Base-by-base conservation (phyloP, 2,888 invertebrate genomes). In the Monochamus alternatus region DNA sequence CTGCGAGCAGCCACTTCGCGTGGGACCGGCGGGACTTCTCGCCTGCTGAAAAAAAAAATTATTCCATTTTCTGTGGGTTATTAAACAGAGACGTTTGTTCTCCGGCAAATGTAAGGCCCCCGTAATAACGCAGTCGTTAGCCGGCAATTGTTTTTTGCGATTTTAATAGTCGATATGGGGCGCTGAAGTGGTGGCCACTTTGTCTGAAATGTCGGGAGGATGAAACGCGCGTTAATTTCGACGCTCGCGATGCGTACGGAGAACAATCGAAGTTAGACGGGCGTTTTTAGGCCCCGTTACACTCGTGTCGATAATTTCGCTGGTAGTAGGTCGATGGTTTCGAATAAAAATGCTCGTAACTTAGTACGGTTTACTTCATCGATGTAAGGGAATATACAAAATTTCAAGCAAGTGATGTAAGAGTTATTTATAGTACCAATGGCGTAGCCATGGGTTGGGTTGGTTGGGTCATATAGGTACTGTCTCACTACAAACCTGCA, bases 61-160 rank as follows among this genome's bases (percentile, higher is more conserved):
- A 51, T 51, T 9, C 51, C 51, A 51, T 51, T 51, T 51, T 51
- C 51, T 51, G 51, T 9, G 51, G 51, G 51, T 51, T 51, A 51
- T 51, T 51, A 51, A 51, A 51, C 51, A 51, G 51, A 8, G 51
- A 9, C 51, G 10, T 47, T 47, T 47, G 12, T 12, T 47, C 47
- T 38, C 10, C 47, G 47, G 47, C 47, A 47, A 47, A 12, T 9
- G 10, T 12, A 9, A 47, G 47, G 10, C 51, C n/a, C n/a, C 9
- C 51, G n/a, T 51, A n/a, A 51, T 51, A n/a, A n/a, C 51, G 51
- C 51, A 51, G 51, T 51, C 51, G n/a, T 51, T 51, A 51, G 51
- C 51, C 51, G 51, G 51, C 51, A n/a, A 51, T 51, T 10, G 51
- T 51, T 51, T 51, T 51, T 51, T 51, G 51, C n/a, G 9, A 51